Conservation (phyloP, 2,113 vertebrate genomes). For the Gopherus evgoodei region DNA sequence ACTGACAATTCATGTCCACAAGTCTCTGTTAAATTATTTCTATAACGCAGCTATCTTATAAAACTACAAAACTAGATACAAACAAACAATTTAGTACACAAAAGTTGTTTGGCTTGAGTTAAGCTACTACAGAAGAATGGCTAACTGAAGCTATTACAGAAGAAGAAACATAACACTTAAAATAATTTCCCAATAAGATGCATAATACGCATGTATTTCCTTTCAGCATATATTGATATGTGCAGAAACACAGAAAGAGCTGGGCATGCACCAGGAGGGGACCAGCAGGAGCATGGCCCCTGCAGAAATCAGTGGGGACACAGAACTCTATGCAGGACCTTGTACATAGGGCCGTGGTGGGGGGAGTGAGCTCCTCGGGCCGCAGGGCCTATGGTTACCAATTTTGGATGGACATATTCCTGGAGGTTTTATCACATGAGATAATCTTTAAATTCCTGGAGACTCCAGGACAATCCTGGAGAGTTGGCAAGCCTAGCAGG, state of each 20-base stretch:
- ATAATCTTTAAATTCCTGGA: no score
- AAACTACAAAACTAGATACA: constrained; percentile 20
- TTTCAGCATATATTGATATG: constrained; percentile 44
- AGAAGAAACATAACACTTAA: constrained; percentile 62
- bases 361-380: no score
- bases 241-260: constrained; percentile 62
- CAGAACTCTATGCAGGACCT: no score
- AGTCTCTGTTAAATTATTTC: background rate
- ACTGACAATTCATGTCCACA: background rate
- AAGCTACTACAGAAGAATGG: constrained; percentile 43
- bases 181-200: constrained; percentile 51
- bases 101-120: constrained; percentile 62
- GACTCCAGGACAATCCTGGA: no score
- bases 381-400: no score
- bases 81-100: constrained; percentile 1
- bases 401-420: no score
- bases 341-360: no score
- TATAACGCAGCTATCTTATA: constrained; percentile 18
- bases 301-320: no score
- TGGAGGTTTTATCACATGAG: no score
- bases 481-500: no score
- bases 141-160: constrained; percentile 2
- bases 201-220: constrained; percentile 60
- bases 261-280: no score
- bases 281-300: no score